Evolutionary conservation across 2,797 vertebrate genomes (phyloP), one percentile per base, ranked within the genome.

Genomic region (Sebastes elongatus): DNA sequence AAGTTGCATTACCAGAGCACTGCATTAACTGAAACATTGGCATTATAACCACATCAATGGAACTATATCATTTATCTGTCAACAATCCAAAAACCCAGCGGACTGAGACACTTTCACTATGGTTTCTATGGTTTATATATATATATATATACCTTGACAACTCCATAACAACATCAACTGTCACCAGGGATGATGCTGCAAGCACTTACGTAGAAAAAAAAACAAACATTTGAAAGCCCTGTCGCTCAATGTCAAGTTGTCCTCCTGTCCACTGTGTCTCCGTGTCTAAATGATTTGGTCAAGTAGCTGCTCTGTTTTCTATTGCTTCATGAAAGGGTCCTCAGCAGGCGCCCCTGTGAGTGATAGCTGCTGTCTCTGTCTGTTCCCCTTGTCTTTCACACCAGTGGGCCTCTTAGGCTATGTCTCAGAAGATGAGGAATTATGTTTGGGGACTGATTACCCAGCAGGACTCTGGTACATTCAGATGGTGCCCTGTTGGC

Each of bases 21-120:
- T 67, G 80, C 56, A 81, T 91, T 88, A 89, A 85, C 61, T 74
- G 74, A 86, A 75, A 84, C 32, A 30, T 70, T 84, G 79, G 74
- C 68, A 75, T 85, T 85, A 87, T 77, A 69, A 75, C 60, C 74
- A 87, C 84, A 78, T 86, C 82, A 75, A 42, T 56, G 74, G 64
- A 84, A 82, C 78, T 76, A 63, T 87, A 82, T 90, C 32, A 91
- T 93, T 90, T 89, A 93, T 86, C 83, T 89, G 87, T 92, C 91
- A 92, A 63, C 62, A 60, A 6, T 49, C 33, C 23, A 57, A 67
- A 82, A 77, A 25, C 65, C 30, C 66, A 75, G 49, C 2, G 2
- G 74, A 89, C 59, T 75, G 76, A 78, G 61, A 82, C 68, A 32
- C 56, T 56, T 46, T 46, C 42, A 18, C 42, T 46, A 46, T 46